Evolutionary conservation across 1,140 invertebrate species (phyloP).

Genomic region (Glomeris maerens): DNA sequence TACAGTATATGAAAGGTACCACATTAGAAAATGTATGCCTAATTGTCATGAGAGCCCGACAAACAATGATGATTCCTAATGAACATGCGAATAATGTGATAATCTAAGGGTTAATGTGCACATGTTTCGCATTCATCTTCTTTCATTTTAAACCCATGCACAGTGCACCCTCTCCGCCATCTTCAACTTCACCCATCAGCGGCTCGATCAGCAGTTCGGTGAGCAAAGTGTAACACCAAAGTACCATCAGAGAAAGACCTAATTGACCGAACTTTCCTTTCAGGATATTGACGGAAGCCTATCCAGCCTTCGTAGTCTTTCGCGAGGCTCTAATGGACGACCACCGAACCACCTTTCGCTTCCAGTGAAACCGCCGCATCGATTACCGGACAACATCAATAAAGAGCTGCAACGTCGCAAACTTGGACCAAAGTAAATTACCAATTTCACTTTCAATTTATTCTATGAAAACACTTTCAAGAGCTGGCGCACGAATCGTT

Average conservation of each 20-base stretch:
- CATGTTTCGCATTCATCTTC: no score
- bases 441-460: no score
- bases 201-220: not conserved
- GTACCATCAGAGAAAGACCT: not conserved
- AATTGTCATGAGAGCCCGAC: no score
- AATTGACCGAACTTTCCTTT: not conserved
- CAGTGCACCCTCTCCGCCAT: no score
- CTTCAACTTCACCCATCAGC: no score
- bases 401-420: slow-evolving; percentile 43
- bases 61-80: not conserved
- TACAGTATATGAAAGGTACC: no score
- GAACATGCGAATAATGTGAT: not conserved
- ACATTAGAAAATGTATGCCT: no score
- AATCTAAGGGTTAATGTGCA: no score
- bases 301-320: not conserved
- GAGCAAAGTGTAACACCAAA: not conserved
- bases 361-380: slow-evolving; percentile 18
- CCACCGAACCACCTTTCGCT: not conserved
- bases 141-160: no score
- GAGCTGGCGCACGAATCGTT: no score
- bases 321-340: slow-evolving; percentile 9
- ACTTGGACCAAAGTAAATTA: slow-evolving; percentile 35
- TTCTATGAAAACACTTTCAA: no score
- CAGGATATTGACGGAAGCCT: not conserved
- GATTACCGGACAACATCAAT: slow-evolving; percentile 39